Conservation (phyloP, 2,888 invertebrate genomes). For the Panopea generosa region DNA sequence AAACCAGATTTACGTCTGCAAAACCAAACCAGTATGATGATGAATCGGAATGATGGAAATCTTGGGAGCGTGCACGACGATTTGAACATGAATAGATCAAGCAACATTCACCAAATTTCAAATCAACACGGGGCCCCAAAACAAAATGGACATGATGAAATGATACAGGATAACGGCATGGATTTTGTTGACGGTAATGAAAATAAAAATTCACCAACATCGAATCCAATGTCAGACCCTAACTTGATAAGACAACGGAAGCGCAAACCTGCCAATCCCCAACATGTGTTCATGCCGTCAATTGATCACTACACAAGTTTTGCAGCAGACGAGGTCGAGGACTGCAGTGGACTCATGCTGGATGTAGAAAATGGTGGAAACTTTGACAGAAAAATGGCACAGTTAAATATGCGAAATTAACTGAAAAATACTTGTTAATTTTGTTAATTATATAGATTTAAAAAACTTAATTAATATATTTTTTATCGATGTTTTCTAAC, state of each 20-base stretch:
- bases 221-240: slow-evolving; percentile 46
- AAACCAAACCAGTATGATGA: slow-evolving; percentile 35
- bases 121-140: slow-evolving; percentile 41
- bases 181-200: slow-evolving; percentile 46
- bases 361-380: slow-evolving; percentile 34
- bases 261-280: slow-evolving; percentile 63
- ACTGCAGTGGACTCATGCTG: slow-evolving; percentile 39
- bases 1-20: slow-evolving; percentile 38
- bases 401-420: slow-evolving; percentile 16
- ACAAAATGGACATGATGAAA: slow-evolving; percentile 40
- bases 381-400: slow-evolving; percentile 33
- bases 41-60: slow-evolving; percentile 21
- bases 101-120: slow-evolving; percentile 25
- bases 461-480: no score
- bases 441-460: no score
- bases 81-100: slow-evolving; percentile 18
- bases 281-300: slow-evolving; percentile 63
- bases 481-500: no score
- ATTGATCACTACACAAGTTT: slow-evolving; percentile 63
- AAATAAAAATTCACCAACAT: slow-evolving; percentile 34
- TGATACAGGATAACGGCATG: slow-evolving; percentile 44
- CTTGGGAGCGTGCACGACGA: slow-evolving; percentile 30
- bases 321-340: slow-evolving; percentile 58
- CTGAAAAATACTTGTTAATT: no score
- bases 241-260: slow-evolving; percentile 59